Conservation (phyloP, 2,888 invertebrate genomes). For the Trissoscelio sp. region DNA sequence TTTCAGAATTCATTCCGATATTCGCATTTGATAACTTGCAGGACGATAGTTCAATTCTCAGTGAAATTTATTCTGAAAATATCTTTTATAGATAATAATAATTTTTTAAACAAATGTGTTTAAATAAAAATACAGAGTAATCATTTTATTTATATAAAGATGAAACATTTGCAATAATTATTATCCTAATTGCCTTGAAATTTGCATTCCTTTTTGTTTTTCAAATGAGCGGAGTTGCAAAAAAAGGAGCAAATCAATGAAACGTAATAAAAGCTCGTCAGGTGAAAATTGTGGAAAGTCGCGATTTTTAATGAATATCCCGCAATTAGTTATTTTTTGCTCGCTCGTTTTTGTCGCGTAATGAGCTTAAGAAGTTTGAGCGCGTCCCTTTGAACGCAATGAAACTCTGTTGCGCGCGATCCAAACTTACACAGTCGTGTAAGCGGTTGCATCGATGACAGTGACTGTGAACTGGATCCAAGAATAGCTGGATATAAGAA, state of each 20-base stretch:
- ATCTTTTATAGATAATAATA: too few relatives aligned
- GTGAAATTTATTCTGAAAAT: too few relatives aligned
- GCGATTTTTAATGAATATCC: slow-evolving; percentile 41
- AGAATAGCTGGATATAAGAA: slow-evolving; percentile 66
- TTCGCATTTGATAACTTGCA: too few relatives aligned
- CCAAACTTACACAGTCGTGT: slow-evolving; percentile 65
- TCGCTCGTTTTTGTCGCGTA: slow-evolving; percentile 46
- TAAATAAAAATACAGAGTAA: too few relatives aligned
- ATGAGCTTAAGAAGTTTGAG: slow-evolving; percentile 65
- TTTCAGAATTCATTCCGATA: too few relatives aligned
- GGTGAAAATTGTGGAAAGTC: slow-evolving; percentile 4
- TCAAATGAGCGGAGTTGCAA: too few relatives aligned
- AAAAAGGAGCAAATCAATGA: slow-evolving; percentile 10
- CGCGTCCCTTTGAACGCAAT: slow-evolving; percentile 57
- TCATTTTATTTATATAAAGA: too few relatives aligned
- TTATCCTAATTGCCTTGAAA: too few relatives aligned
- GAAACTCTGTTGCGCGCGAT: slow-evolving; percentile 55
- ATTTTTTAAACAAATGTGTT: too few relatives aligned
- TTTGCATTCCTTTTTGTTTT: too few relatives aligned
- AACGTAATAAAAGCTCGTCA: slow-evolving; percentile 2
- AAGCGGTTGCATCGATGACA: slow-evolving; percentile 70
- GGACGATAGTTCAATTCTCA: too few relatives aligned
- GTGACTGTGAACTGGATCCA: slow-evolving; percentile 70
- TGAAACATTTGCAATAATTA: too few relatives aligned
- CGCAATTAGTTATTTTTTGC: slow-evolving; percentile 51